Conservation (phyloP, 2,113 vertebrate species). For the Ctenomys sociabilis region DNA sequence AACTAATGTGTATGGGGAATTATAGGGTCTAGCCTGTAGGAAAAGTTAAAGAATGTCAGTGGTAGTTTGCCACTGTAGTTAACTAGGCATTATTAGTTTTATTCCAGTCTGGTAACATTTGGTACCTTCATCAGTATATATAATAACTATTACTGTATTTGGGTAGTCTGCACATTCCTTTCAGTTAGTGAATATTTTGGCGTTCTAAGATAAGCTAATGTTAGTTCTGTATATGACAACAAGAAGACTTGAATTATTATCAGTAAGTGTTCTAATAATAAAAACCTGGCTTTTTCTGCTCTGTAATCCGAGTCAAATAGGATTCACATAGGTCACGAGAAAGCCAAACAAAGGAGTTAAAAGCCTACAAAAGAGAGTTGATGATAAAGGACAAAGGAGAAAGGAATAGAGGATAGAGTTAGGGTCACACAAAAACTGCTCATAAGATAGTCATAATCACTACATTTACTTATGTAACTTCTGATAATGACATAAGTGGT, state of each 20-base stretch:
- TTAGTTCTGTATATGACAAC: not conserved
- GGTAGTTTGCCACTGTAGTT: not conserved
- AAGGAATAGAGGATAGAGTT: not conserved
- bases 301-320: not conserved
- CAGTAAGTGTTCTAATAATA: not conserved
- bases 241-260: not conserved
- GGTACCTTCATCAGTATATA: not conserved
- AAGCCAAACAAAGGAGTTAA: not conserved
- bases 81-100: not conserved
- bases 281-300: not conserved
- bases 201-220: not conserved
- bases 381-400: not conserved
- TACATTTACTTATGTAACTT: not conserved
- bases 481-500: not conserved
- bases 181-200: constrained; percentile 24
- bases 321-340: not conserved
- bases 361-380: not conserved
- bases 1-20: not conserved
- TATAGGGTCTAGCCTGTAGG: not conserved
- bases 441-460: not conserved
- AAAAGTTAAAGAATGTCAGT: not conserved
- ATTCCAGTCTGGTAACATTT: not conserved
- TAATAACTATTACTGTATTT: constrained; percentile 34
- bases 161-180: not conserved
- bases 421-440: not conserved